phyloP scores from a whole-genome alignment of 2,797 vertebrate genomes.

The Sebastes oblongus region DNA sequence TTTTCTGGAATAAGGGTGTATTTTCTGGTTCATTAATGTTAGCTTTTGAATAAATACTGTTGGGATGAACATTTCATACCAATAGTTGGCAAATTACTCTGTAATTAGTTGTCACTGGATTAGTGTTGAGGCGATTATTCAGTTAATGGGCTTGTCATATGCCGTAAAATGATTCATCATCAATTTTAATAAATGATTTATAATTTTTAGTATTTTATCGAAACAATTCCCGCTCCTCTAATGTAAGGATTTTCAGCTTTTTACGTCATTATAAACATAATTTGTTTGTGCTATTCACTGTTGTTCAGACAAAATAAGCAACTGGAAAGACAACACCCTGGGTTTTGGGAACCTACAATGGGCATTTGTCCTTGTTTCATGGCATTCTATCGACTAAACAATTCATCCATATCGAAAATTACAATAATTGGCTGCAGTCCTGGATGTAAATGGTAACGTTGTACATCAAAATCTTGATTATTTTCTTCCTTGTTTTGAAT shows the following conservation, averaged over 20 bases:
- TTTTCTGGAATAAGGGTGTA: conserved; percentile 15
- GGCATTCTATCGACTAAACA: neutral
- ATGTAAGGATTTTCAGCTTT: neutral
- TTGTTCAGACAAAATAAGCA: neutral
- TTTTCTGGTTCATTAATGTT: conserved; percentile 7
- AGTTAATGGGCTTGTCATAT: conserved; percentile 15
- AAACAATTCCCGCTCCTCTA: neutral
- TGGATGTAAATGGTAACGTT: neutral
- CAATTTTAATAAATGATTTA: conserved; percentile 2
- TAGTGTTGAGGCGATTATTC: conserved; percentile 2
- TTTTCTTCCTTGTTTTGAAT: neutral
- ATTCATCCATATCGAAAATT: neutral
- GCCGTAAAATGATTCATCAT: neutral
- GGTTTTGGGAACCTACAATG: neutral
- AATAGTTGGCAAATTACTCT: conserved; percentile 7
- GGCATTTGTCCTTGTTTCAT: neutral
- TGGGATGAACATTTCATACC: neutral
- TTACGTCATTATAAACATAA: neutral
- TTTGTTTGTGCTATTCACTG: neutral
- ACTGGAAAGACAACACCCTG: neutral
- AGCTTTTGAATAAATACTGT: conserved; percentile 5
- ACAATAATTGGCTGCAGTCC: neutral
- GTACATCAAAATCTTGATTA: neutral
- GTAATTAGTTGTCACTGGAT: conserved; percentile 18
- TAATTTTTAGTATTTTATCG: neutral